Evolutionary conservation across 2,888 invertebrate species (phyloP).

Genomic region (Ophion ellenae): DNA sequence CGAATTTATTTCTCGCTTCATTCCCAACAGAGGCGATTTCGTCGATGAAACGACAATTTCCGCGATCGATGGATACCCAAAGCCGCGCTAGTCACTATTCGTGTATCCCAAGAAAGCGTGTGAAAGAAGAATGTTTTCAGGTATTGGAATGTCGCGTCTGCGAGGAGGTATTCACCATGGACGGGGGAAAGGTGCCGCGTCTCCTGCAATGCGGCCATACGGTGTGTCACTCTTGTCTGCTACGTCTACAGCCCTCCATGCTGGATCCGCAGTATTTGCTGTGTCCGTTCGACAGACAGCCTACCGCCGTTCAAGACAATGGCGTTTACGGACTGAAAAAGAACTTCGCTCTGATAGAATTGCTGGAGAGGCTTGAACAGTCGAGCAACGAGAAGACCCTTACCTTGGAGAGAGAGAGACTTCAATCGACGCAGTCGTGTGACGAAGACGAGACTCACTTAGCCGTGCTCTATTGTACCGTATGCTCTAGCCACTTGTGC

Average conservation of each 20-base stretch:
- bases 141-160: slow-evolving; percentile 86
- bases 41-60: neutral
- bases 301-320: slow-evolving; percentile 83
- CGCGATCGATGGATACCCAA: neutral
- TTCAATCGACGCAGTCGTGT: slow-evolving; percentile 80
- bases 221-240: slow-evolving; percentile 86
- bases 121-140: slow-evolving; percentile 71
- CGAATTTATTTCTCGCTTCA: too few relatives aligned
- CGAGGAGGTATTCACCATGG: slow-evolving; percentile 85
- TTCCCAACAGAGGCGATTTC: too few relatives aligned
- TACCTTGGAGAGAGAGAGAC: slow-evolving; percentile 78
- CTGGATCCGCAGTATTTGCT: slow-evolving; percentile 78
- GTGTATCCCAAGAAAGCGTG: neutral
- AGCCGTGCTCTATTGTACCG: slow-evolving; percentile 86
- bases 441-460: slow-evolving; percentile 86
- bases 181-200: slow-evolving; percentile 86
- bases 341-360: slow-evolving; percentile 86
- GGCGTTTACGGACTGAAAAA: slow-evolving; percentile 85
- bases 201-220: slow-evolving; percentile 85
- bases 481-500: slow-evolving; percentile 85
- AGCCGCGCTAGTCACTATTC: too few relatives aligned
- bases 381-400: slow-evolving; percentile 77
- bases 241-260: slow-evolving; percentile 81
- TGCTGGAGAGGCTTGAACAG: slow-evolving; percentile 85
- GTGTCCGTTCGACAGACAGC: slow-evolving; percentile 86